phyloP scores from a whole-genome alignment of 2,888 invertebrate genomes.

The Drosophila borealis region DNA sequence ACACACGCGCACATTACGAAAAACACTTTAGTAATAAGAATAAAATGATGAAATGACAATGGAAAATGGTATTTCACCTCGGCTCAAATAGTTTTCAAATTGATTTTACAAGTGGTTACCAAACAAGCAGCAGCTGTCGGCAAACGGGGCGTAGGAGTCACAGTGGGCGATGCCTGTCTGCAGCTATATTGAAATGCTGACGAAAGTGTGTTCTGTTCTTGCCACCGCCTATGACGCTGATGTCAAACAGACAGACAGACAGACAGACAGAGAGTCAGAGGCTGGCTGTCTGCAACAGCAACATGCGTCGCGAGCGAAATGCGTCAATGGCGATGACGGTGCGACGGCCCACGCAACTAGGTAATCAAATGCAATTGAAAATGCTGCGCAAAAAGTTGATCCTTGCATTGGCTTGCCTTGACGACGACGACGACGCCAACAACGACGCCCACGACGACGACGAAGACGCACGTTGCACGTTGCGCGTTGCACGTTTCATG shows the following conservation, averaged over 20 bases:
- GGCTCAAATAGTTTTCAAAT: constrained; percentile 63
- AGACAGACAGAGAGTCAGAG: constrained; percentile 18
- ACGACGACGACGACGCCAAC: constrained; percentile 3
- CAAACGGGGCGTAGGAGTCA: constrained; percentile 6
- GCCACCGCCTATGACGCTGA: constrained; percentile 13
- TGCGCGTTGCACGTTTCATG: neutral
- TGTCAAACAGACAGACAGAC: constrained; percentile 6
- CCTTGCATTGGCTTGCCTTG: constrained; percentile 54
- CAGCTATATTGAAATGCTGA: constrained; percentile 61
- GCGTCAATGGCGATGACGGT: constrained; percentile 25
- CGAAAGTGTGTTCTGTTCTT: constrained; percentile 27
- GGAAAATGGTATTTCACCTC: constrained; percentile 28
- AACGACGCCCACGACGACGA: neutral
- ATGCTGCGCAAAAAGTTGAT: constrained; percentile 72
- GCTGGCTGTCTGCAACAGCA: constrained; percentile 20
- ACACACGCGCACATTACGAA: neutral
- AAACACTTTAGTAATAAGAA: constrained; percentile 34
- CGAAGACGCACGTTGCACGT: constrained; percentile 10
- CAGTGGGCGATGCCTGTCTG: constrained; percentile 17
- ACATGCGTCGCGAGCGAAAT: constrained; percentile 16
- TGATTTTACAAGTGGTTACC: constrained; percentile 70
- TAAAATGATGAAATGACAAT: constrained; percentile 49
- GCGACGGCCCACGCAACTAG: constrained; percentile 69
- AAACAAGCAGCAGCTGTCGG: constrained; percentile 59
- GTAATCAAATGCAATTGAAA: constrained; percentile 80